phyloP scores from a whole-genome alignment of 2,888 invertebrate species.

The Melanostoma scalare region DNA sequence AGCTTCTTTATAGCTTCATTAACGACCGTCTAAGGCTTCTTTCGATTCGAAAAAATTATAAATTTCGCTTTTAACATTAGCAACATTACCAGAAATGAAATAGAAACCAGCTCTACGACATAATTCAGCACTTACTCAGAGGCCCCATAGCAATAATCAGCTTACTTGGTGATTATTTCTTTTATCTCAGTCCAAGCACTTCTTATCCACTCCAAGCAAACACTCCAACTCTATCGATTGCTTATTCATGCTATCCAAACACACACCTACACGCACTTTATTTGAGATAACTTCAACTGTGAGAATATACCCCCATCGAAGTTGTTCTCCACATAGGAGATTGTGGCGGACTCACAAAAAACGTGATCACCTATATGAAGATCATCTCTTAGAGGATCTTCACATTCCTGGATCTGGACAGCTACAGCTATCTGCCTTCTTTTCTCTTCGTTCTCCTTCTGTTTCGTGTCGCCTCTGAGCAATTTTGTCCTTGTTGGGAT shows the following conservation, averaged over 20 bases:
- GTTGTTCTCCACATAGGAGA: slow-evolving; percentile 5
- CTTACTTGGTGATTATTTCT: no score
- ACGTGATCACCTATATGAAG: slow-evolving; percentile 34
- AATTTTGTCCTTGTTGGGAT: slow-evolving; percentile 54
- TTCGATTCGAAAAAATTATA: no score
- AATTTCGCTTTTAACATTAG: no score
- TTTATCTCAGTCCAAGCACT: slow-evolving; percentile 10
- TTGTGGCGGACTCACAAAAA: slow-evolving; percentile 26
- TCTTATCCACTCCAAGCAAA: slow-evolving; percentile 19
- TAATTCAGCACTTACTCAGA: no score
- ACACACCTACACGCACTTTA: slow-evolving; percentile 8
- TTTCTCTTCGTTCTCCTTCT: slow-evolving; percentile 16
- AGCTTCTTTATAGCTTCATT: no score
- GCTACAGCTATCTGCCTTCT: neutral
- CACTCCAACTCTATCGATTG: slow-evolving; percentile 30
- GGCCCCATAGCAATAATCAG: no score
- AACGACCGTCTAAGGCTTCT: no score
- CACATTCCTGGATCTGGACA: slow-evolving; percentile 49
- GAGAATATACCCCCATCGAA: slow-evolving; percentile 58
- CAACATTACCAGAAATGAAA: no score
- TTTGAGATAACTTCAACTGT: slow-evolving; percentile 8
- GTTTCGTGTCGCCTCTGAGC: neutral
- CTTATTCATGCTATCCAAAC: slow-evolving; percentile 30
- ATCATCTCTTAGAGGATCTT: slow-evolving; percentile 48
- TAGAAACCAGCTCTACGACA: no score